A percentile compares a stretch with the other conserved stretches of the same genome.
Evolutionary conservation across 2,797 vertebrate genomes (phyloP).

Genomic region (Propithecus deckenii): DNA sequence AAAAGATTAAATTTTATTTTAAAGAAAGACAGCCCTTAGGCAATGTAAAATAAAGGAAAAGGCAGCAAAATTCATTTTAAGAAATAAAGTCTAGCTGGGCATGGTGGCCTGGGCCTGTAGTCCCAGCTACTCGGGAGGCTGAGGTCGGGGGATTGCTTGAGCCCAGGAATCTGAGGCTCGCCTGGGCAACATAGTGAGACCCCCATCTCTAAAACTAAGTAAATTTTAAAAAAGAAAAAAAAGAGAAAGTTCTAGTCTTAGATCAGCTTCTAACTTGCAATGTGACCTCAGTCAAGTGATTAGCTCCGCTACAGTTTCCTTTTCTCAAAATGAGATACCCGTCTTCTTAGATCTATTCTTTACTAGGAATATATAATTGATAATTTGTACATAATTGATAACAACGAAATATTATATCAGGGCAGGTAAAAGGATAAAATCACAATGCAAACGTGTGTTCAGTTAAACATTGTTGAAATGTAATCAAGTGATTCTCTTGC

Average conservation of each 20-base stretch:
- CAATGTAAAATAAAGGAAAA: background rate
- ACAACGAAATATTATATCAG: background rate
- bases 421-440: background rate
- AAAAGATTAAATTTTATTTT: background rate
- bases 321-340: background rate
- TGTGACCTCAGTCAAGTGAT: background rate
- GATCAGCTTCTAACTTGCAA: background rate
- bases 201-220: background rate
- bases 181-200: background rate
- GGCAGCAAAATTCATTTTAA: slow-evolving; percentile 16
- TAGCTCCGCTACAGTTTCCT: background rate
- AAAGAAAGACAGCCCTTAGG: background rate
- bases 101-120: background rate
- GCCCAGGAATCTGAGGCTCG: background rate
- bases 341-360: background rate
- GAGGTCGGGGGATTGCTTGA: background rate
- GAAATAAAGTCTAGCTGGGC: background rate
- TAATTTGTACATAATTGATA: background rate
- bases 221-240: background rate
- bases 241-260: background rate
- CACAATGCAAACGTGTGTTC: background rate
- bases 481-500: background rate
- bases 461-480: background rate
- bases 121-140: background rate
- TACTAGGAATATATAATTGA: background rate